These are phyloP conservation scores for Chalcis sispes DNA, from an alignment of 2,888 invertebrate species.

Conservation along the genomic window DNA sequence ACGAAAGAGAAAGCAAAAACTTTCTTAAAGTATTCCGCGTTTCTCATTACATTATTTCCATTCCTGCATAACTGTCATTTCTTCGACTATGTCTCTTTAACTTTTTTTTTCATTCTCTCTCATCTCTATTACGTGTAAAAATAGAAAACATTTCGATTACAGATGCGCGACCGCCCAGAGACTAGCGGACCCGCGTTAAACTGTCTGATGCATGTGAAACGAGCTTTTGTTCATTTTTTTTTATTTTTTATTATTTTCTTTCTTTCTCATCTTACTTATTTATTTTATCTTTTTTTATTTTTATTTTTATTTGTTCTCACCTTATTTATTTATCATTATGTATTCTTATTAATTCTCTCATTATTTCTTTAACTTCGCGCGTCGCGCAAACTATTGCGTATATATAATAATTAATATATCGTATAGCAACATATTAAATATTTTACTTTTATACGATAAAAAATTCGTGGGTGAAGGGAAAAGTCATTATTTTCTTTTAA, in stretches of 20 bases:
- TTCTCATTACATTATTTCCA: not conserved
- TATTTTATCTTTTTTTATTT: conserved; percentile 1
- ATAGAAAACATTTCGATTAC: conserved; percentile 74
- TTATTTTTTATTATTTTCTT: conserved; percentile 19
- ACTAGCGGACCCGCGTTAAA: conserved; percentile 45
- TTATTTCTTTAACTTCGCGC: conserved; percentile 19
- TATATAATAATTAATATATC: conserved; percentile 38
- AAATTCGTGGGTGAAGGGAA: conserved; percentile 20
- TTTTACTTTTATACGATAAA: conserved; percentile 16
- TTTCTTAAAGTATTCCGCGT: conserved; percentile 30
- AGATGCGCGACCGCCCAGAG: conserved; percentile 64
- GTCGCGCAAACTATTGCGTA: conserved; percentile 43
- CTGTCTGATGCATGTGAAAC: conserved; percentile 56
- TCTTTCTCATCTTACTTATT: conserved; percentile 21
- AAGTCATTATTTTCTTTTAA: not conserved
- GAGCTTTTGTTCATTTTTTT: conserved; percentile 31
- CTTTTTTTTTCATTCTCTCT: conserved; percentile 37
- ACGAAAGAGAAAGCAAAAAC: conserved; percentile 35
- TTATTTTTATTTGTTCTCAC: conserved; percentile 12
- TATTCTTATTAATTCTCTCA: conserved; percentile 14
- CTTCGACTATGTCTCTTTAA: conserved; percentile 33
- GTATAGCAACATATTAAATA: conserved; percentile 43
- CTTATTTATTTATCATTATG: conserved; percentile 12
- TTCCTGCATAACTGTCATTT: conserved; percentile 31
- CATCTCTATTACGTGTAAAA: conserved; percentile 70